phyloP scores from a whole-genome alignment of 2,888 invertebrate species.

The Tipula unca region DNA sequence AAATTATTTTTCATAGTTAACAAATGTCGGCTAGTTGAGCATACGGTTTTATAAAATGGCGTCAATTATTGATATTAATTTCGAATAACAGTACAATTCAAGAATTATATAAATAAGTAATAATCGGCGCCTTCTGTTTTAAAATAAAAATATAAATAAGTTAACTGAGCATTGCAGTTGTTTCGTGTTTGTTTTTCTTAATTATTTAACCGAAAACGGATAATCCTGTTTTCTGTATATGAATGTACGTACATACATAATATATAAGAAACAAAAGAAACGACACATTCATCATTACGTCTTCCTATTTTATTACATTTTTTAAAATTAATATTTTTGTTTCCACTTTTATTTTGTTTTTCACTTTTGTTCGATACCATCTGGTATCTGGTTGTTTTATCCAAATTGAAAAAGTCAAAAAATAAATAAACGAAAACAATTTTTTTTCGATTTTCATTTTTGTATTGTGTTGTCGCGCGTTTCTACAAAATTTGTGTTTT shows the following conservation, averaged over 20 bases:
- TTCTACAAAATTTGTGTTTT: background rate
- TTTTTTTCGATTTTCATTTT: background rate
- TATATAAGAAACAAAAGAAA: background rate
- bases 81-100: too few species aligned
- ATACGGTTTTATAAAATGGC: background rate
- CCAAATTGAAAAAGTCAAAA: background rate
- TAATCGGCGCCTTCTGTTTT: too few species aligned
- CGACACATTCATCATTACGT: background rate
- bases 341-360: background rate
- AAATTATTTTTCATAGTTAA: too few species aligned
- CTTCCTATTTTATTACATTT: background rate
- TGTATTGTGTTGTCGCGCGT: background rate
- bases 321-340: background rate
- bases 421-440: background rate
- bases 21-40: too few species aligned
- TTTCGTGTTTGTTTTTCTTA: background rate
- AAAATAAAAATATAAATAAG: too few species aligned
- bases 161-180: background rate
- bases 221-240: background rate
- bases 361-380: background rate
- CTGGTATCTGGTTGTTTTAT: background rate
- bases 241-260: background rate
- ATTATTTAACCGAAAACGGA: background rate
- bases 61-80: background rate
- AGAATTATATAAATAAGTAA: too few species aligned